These are phyloP conservation scores for Sebastes diaconus DNA, from an alignment of 2,797 vertebrate species.

Conservation along the genomic window DNA sequence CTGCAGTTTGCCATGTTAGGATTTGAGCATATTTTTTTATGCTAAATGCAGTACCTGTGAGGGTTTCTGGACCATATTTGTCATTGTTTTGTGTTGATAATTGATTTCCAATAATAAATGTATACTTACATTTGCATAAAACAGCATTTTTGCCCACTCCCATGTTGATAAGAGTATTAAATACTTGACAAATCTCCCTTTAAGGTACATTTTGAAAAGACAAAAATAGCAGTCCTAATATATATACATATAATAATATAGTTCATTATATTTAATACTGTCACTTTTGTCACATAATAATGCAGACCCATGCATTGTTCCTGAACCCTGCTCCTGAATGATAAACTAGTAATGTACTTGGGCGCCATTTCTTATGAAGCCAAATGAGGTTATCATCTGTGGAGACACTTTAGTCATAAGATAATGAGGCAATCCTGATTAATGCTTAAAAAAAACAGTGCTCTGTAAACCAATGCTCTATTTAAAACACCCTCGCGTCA, in stretches of 20 bases:
- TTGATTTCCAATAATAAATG: too few species aligned
- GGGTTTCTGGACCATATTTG: too few species aligned
- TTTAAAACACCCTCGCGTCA: conserved; percentile 18
- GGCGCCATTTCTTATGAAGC: conserved; percentile 44
- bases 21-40: too few species aligned
- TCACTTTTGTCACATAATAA: neutral
- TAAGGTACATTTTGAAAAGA: too few species aligned
- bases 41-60: too few species aligned
- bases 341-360: conserved; percentile 36
- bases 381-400: conserved; percentile 57
- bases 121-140: too few species aligned
- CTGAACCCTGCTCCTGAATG: conserved; percentile 25
- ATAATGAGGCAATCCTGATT: conserved; percentile 58
- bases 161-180: too few species aligned
- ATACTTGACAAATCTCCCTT: too few species aligned
- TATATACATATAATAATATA: neutral
- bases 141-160: too few species aligned
- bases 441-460: conserved; percentile 30
- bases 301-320: neutral
- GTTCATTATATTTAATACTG: neutral
- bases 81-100: too few species aligned
- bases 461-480: conserved; percentile 32
- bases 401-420: conserved; percentile 35
- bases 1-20: too few species aligned
- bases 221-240: too few species aligned